A percentile compares a stretch with the other conserved stretches of the same genome.
Evolutionary conservation across 2,113 vertebrate genomes (phyloP).

Genomic region (Ia io): DNA sequence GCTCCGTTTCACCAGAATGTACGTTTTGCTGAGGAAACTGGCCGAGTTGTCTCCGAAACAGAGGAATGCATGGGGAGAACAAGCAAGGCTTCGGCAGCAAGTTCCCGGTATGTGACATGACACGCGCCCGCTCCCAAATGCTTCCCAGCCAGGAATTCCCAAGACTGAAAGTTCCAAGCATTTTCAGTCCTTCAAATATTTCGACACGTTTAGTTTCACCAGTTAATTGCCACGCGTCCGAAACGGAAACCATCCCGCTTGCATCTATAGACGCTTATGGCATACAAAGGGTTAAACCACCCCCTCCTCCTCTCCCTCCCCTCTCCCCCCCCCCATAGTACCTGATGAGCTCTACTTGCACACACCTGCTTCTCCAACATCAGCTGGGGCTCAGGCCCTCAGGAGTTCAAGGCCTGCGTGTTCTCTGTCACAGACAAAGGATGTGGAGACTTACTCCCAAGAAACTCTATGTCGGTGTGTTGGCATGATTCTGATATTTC

Average conservation of each 20-base stretch:
- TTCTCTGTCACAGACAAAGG: not conserved
- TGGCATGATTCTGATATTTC: not conserved
- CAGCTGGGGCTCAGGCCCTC: not conserved
- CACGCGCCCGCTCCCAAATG: not conserved
- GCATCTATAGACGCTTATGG: too few relatives aligned
- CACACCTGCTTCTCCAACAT: not conserved
- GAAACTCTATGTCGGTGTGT: not conserved
- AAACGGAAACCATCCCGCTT: too few relatives aligned
- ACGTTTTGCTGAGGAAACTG: not conserved
- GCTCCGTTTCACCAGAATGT: not conserved
- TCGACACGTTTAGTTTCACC: not conserved
- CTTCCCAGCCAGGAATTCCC: not conserved
- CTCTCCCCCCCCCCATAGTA: too few relatives aligned
- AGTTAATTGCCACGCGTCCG: too few relatives aligned
- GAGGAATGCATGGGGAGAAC: fast-evolving
- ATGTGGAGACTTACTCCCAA: not conserved
- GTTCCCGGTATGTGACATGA: fast-evolving
- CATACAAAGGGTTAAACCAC: too few relatives aligned
- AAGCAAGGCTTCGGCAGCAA: not conserved
- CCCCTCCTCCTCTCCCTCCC: too few relatives aligned
- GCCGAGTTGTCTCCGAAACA: not conserved
- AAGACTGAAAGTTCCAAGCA: not conserved
- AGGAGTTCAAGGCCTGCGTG: too few relatives aligned
- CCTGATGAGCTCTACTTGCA: not conserved
- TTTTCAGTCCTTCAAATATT: not conserved